Evolutionary conservation across 2,797 vertebrate genomes (phyloP).

Genomic region (Simalia tracyae): DNA sequence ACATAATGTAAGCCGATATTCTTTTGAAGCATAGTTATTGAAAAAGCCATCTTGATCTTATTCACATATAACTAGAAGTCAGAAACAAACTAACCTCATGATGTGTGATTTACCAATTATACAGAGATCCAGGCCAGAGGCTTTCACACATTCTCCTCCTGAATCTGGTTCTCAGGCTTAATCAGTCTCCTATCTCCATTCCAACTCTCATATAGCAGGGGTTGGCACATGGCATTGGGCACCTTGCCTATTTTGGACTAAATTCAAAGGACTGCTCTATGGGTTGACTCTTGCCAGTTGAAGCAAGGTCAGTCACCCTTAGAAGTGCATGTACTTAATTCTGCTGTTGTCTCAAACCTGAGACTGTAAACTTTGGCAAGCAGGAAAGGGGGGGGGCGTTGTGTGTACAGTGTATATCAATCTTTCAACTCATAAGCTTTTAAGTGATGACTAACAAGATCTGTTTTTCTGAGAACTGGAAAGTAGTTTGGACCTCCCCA

Average conservation of each 20-base stretch:
- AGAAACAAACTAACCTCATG: not conserved
- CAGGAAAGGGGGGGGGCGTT: not conserved
- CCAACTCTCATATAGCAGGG: slow-evolving; percentile 5
- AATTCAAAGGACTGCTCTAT: slow-evolving; percentile 36
- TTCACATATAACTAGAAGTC: not conserved
- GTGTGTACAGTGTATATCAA: slow-evolving; percentile 30
- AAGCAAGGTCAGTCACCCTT: slow-evolving; percentile 62
- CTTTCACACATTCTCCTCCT: not conserved
- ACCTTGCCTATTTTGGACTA: slow-evolving; percentile 35
- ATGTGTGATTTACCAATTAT: not conserved
- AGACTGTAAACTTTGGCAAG: slow-evolving; percentile 50
- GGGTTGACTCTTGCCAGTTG: slow-evolving; percentile 48
- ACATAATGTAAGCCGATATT: not conserved
- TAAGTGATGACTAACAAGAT: slow-evolving; percentile 51
- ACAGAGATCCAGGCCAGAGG: not conserved
- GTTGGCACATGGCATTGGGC: slow-evolving; percentile 40
- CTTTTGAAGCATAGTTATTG: not conserved
- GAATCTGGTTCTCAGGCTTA: not conserved
- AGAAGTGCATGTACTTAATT: slow-evolving; percentile 45
- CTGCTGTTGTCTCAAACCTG: slow-evolving; percentile 49
- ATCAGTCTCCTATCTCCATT: not conserved
- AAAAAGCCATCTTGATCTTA: not conserved
- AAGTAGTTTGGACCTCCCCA: slow-evolving; percentile 46
- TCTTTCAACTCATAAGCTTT: slow-evolving; percentile 52
- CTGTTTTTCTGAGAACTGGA: slow-evolving; percentile 65